These are phyloP conservation scores for Macrotis lagotis DNA, from an alignment of 2,113 vertebrate genomes.

Conservation along the genomic window DNA sequence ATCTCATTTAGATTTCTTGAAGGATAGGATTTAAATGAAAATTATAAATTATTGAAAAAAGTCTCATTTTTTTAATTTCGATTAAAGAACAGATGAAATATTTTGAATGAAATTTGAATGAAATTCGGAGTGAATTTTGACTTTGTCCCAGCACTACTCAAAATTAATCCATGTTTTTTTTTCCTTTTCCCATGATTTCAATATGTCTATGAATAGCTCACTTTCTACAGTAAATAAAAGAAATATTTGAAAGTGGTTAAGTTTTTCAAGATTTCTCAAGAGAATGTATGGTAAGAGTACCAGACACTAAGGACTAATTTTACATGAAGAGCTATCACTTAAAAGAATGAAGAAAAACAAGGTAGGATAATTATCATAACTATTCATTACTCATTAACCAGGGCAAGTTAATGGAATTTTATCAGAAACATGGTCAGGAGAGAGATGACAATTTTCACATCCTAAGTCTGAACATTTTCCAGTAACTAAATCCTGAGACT, in stretches of 20 bases:
- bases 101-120: constrained; percentile 51
- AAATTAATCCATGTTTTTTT: neutral
- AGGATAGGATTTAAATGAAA: constrained; percentile 54
- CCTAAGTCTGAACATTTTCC: constrained; percentile 6
- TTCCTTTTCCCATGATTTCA: neutral
- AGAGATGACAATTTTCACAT: neutral
- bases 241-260: constrained; percentile 20
- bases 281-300: neutral
- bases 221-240: neutral
- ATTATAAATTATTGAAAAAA: constrained; percentile 52
- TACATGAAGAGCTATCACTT: neutral
- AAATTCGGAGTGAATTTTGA: constrained; percentile 2
- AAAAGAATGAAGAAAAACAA: neutral
- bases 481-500: constrained; percentile 24
- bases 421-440: constrained; percentile 4
- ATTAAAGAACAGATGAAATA: constrained; percentile 60
- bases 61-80: constrained; percentile 49
- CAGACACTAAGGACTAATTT: neutral
- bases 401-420: constrained; percentile 2
- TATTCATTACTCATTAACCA: neutral
- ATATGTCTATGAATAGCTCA: neutral
- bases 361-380: neutral
- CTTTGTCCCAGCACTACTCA: neutral
- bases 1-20: constrained; percentile 23
- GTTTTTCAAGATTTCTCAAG: neutral